Evolutionary conservation across 2,797 vertebrate species (phyloP), one percentile per base, ranked within the genome.

Genomic region (Avahi laniger): DNA sequence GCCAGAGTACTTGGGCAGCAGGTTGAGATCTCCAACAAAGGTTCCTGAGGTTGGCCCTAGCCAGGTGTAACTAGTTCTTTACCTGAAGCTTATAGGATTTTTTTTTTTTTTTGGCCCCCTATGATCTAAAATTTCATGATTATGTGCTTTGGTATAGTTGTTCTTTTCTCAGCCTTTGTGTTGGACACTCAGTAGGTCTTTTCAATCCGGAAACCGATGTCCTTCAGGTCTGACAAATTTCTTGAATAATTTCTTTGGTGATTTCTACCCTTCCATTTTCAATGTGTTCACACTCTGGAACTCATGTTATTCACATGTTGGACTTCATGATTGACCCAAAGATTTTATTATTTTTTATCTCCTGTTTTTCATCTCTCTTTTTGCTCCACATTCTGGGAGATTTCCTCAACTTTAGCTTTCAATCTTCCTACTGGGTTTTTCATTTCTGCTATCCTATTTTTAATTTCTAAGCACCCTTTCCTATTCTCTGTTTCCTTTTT

Each of bases 171-270:
- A 80, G 10, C 14, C 76, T 41, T 63, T 89, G 79, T 35, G 13
- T 7, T 30, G 24, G 26, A 82, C 12, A 76, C 24, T 65, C 76
- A 48, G 24, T 82, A 63, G 26, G 7, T 43, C 20, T 12, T 83
- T 94, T 94, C 41, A 43, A 11, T 65, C 12, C 50, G 63, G 54
- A 96, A 89, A 90, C 26, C 50, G 14, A 78, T 67, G 38, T 63
- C 41, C 57, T 94, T 93, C 28, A 69, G 83, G 54, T 83, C 61
- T 48, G 70, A 87, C 41, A 80, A 69, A 63, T 79, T 57, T 72
- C 69, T 88, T 91, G 67, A 93, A 52, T 89, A 75, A 75, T 81
- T 85, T 93, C 57, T 93, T 91, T 48, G 72, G n/a, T 88, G 43
- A 69, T 91, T 91, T 85, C n/a, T 63, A 63, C 13, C 61, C 14